A percentile compares a stretch with the other conserved stretches of the same genome.
phyloP scores from a whole-genome alignment of 2,888 invertebrate species.

The Drosophila formosana region DNA sequence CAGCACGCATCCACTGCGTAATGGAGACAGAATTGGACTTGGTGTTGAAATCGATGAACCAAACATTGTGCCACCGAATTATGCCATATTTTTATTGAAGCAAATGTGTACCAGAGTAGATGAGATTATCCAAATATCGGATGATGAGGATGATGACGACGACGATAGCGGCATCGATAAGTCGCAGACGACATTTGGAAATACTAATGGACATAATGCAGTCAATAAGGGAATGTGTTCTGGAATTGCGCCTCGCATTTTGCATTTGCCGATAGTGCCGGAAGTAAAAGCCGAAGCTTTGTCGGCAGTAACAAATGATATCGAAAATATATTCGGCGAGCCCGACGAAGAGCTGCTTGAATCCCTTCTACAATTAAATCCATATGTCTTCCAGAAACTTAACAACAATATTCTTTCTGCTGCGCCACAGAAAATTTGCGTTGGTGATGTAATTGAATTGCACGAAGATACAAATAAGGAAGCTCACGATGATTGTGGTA shows the following conservation, averaged over 20 bases:
- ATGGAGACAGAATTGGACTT: conserved; percentile 72
- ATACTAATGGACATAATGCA: not conserved
- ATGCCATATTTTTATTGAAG: conserved; percentile 69
- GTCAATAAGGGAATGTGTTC: not conserved
- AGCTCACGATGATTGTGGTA: not conserved
- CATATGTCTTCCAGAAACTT: conserved; percentile 72
- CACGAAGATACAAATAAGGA: conserved; percentile 2
- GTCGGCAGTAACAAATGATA: conserved; percentile 59
- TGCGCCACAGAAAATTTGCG: conserved; percentile 32
- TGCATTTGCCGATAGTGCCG: conserved; percentile 72
- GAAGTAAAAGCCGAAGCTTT: conserved; percentile 67
- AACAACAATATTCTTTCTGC: conserved; percentile 18
- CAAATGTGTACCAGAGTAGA: not conserved
- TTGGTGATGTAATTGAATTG: conserved; percentile 61
- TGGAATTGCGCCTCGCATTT: not conserved
- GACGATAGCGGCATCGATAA: conserved; percentile 49
- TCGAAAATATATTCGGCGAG: conserved; percentile 79
- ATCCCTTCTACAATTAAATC: conserved; percentile 66
- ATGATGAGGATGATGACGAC: conserved; percentile 59
- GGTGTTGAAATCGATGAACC: conserved; percentile 59
- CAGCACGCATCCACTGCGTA: conserved; percentile 9
- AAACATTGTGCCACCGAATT: conserved; percentile 25
- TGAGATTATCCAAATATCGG: conserved; percentile 40
- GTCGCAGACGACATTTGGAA: not conserved
- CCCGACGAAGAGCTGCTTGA: conserved; percentile 64